These are phyloP conservation scores for Petrocephalus zakoni DNA, from an alignment of 2,113 vertebrate species.

Conservation along the genomic window DNA sequence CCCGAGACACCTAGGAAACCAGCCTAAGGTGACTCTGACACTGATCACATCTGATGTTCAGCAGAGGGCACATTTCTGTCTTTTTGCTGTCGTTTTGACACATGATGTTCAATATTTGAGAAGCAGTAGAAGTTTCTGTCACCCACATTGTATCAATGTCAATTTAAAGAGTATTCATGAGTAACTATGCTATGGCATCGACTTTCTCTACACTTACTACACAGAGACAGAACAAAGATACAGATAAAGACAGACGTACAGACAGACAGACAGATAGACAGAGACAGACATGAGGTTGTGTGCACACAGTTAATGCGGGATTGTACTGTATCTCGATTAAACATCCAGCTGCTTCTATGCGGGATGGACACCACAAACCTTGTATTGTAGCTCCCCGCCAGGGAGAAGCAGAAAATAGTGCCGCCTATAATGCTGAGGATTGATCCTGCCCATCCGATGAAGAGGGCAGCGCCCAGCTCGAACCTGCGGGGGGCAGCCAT, in stretches of 20 bases:
- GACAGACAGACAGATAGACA: not conserved
- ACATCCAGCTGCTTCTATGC: not conserved
- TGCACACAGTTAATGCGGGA: too few species aligned
- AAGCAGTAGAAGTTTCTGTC: not conserved
- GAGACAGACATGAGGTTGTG: too few species aligned
- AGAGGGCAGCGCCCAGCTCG: slow-evolving; percentile 68
- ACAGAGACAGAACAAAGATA: not conserved
- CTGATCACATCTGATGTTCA: not conserved
- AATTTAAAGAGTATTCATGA: not conserved
- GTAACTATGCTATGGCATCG: not conserved
- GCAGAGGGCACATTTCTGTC: not conserved
- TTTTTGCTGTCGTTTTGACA: not conserved
- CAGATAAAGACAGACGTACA: too few species aligned
- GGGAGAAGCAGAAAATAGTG: slow-evolving; percentile 56
- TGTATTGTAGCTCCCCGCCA: slow-evolving; percentile 45
- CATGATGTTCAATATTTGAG: not conserved
- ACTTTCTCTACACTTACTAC: not conserved
- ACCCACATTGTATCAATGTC: not conserved
- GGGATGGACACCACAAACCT: slow-evolving; percentile 44
- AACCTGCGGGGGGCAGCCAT: slow-evolving; percentile 50
- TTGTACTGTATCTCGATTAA: not conserved
- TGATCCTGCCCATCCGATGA: slow-evolving; percentile 71
- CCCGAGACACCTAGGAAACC: not conserved
- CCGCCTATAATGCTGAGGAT: slow-evolving; percentile 65
- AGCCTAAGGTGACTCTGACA: not conserved